A percentile compares a stretch with the other conserved stretches of the same genome.
Conservation (phyloP, 2,888 invertebrate genomes). For the Galeruca laticollis region DNA sequence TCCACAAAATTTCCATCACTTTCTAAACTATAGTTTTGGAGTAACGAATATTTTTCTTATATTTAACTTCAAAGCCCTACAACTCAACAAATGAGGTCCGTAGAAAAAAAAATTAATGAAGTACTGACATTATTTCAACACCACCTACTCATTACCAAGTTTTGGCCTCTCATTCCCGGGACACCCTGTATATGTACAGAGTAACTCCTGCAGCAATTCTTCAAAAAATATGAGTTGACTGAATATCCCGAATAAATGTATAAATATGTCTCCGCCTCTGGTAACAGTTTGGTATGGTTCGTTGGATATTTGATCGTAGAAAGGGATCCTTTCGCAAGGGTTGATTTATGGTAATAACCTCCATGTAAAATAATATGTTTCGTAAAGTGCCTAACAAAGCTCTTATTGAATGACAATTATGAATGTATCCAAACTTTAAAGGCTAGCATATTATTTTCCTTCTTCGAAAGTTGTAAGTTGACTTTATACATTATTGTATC, state of each 20-base stretch:
- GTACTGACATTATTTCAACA: too few species aligned
- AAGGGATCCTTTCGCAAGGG: constrained; percentile 49
- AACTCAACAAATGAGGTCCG: too few species aligned
- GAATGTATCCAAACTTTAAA: constrained; percentile 38
- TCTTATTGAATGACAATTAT: constrained; percentile 47
- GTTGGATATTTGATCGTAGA: constrained; percentile 55
- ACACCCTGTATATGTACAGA: too few species aligned
- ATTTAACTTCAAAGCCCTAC: too few species aligned
- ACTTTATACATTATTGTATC: background rate
- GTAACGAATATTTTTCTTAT: too few species aligned
- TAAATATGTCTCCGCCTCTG: constrained; percentile 32
- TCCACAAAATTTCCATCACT: too few species aligned
- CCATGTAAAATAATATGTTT: constrained; percentile 52
- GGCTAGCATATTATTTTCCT: background rate
- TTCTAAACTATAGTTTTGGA: too few species aligned
- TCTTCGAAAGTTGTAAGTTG: background rate
- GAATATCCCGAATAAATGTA: background rate
- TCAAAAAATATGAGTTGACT: too few species aligned
- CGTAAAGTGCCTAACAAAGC: constrained; percentile 48
- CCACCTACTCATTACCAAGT: too few species aligned
- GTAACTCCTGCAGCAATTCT: too few species aligned
- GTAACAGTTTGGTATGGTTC: constrained; percentile 44
- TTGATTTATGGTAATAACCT: constrained; percentile 55
- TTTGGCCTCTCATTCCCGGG: too few species aligned
- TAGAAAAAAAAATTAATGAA: too few species aligned